Conservation (phyloP, 2,888 invertebrate genomes). For the Andrena bucephala region DNA sequence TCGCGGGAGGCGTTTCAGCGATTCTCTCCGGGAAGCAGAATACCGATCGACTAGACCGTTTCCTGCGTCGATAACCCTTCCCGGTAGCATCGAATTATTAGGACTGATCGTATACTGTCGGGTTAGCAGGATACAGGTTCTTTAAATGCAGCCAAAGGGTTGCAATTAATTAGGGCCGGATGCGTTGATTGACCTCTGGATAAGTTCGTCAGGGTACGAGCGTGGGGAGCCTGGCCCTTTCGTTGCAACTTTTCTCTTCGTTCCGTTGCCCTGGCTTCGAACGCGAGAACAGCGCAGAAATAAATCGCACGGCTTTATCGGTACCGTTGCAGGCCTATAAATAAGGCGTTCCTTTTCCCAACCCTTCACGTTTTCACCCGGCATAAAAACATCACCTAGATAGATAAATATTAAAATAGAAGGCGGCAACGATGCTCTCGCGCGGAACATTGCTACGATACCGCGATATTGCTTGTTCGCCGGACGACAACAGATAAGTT, state of each 20-base stretch:
- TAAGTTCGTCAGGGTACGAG: constrained; percentile 65
- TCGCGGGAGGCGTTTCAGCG: neutral
- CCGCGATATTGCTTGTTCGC: too few species aligned
- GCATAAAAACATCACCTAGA: neutral
- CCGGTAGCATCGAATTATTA: constrained; percentile 54
- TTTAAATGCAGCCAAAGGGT: constrained; percentile 73
- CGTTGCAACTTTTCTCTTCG: constrained; percentile 38
- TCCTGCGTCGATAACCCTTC: constrained; percentile 69
- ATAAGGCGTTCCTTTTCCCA: constrained; percentile 10
- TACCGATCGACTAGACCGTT: constrained; percentile 54
- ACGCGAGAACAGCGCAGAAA: neutral
- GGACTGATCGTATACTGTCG: constrained; percentile 43
- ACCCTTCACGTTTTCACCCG: constrained; percentile 7
- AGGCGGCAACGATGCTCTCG: neutral
- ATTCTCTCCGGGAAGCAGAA: constrained; percentile 25
- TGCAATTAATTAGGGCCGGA: constrained; percentile 82
- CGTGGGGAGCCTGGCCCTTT: constrained; percentile 60
- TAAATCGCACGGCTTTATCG: constrained; percentile 3
- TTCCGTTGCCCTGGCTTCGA: constrained; percentile 14
- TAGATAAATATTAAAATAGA: constrained; percentile 12
- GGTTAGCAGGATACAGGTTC: constrained; percentile 75
- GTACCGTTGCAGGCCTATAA: constrained; percentile 1
- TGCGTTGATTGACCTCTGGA: constrained; percentile 80
- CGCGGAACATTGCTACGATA: neutral
- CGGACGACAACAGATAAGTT: too few species aligned